Evolutionary conservation across 2,888 invertebrate genomes (phyloP).

Genomic region (Idaea biselata): DNA sequence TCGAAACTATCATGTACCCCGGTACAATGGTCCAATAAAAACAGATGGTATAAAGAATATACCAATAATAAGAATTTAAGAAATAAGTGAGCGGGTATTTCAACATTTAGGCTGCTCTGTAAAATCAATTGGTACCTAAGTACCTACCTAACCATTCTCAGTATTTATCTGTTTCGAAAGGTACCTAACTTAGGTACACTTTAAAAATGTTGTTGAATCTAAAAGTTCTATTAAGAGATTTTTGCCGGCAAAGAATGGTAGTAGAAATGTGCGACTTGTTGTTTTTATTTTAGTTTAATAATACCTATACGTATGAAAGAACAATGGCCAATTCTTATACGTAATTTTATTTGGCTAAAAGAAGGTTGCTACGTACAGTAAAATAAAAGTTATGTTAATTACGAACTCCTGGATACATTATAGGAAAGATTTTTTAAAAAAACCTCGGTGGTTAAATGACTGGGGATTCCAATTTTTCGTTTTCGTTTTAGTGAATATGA

Average conservation of each 20-base stretch:
- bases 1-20: neutral
- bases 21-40: neutral
- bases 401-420: too few relatives aligned
- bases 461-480: too few relatives aligned
- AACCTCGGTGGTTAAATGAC: too few relatives aligned
- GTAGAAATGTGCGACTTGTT: too few relatives aligned
- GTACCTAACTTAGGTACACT: neutral
- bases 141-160: neutral
- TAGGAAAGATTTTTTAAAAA: too few relatives aligned
- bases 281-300: too few relatives aligned
- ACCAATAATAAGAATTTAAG: neutral
- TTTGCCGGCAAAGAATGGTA: neutral
- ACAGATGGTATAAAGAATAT: neutral
- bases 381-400: too few relatives aligned
- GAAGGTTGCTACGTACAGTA: too few relatives aligned
- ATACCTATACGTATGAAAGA: too few relatives aligned
- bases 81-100: neutral
- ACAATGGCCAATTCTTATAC: too few relatives aligned
- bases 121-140: conserved; percentile 10
- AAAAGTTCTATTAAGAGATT: neutral
- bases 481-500: too few relatives aligned
- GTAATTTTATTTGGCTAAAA: too few relatives aligned
- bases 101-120: conserved; percentile 5
- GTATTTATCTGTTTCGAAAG: neutral
- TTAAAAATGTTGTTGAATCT: neutral